Conservation (phyloP, 2,888 invertebrate genomes). For the Cephalotes varians region DNA sequence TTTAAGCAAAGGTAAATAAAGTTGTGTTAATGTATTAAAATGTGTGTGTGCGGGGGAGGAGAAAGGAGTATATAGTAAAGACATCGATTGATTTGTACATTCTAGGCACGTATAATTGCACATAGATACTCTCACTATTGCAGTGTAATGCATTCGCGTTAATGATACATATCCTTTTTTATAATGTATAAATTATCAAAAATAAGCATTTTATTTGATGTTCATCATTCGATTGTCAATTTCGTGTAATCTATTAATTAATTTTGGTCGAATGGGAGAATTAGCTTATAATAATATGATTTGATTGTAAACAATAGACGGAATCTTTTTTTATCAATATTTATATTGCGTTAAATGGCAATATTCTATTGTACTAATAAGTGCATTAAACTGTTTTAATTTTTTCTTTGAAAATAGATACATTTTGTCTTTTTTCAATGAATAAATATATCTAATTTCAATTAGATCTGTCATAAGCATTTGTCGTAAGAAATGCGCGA, state of each 20-base stretch:
- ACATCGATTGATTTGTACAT: neutral
- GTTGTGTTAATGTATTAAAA: neutral
- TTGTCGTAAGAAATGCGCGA: neutral
- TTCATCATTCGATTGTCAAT: neutral
- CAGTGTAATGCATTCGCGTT: neutral
- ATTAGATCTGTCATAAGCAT: too few relatives aligned
- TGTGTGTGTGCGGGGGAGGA: too few relatives aligned
- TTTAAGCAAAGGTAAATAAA: neutral
- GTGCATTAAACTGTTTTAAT: neutral
- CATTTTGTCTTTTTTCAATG: neutral
- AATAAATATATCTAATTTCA: neutral
- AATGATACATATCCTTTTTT: neutral
- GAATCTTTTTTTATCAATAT: too few relatives aligned
- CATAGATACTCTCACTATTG: neutral
- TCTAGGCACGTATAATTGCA: neutral
- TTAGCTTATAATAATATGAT: neutral
- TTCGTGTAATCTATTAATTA: neutral
- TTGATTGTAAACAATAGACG: too few relatives aligned
- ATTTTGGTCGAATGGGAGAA: neutral
- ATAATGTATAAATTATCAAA: neutral
- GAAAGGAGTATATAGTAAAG: neutral
- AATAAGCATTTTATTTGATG: neutral
- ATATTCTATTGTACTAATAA: neutral
- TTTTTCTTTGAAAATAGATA: neutral
- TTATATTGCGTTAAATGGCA: too few relatives aligned